These are phyloP conservation scores for Peribatodes rhomboidaria DNA, from an alignment of 2,888 invertebrate species.

Conservation along the genomic window DNA sequence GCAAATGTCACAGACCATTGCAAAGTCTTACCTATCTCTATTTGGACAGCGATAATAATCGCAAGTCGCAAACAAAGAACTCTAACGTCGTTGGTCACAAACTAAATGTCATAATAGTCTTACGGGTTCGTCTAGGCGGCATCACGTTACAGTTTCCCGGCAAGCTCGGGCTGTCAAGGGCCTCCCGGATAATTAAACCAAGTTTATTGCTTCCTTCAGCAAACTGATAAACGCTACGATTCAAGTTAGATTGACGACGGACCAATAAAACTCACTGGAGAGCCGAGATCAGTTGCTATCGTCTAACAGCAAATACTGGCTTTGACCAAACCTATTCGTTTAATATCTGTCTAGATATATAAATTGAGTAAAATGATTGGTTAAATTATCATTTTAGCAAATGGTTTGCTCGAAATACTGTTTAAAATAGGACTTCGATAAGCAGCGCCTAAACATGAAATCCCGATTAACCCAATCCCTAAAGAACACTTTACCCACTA, in stretches of 20 bases:
- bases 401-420: no score
- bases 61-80: neutral
- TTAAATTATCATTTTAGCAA: no score
- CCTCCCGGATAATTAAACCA: constrained; percentile 20
- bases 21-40: no score
- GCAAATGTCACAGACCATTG: no score
- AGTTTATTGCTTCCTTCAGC: constrained; percentile 19
- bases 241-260: neutral
- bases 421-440: no score
- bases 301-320: neutral
- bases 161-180: neutral
- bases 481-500: no score
- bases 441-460: no score
- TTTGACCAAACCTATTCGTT: neutral
- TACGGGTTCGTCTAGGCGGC: neutral
- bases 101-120: neutral
- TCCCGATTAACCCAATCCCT: no score
- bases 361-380: no score
- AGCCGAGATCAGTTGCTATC: no score
- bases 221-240: constrained; percentile 4
- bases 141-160: constrained; percentile 11
- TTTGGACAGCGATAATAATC: no score
- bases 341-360: neutral
- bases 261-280: neutral
- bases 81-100: neutral